A percentile compares a stretch with the other conserved stretches of the same genome.
These are phyloP conservation scores for Plectrocnemia conspersa DNA, from an alignment of 1,140 invertebrate genomes.

Conservation along the genomic window DNA sequence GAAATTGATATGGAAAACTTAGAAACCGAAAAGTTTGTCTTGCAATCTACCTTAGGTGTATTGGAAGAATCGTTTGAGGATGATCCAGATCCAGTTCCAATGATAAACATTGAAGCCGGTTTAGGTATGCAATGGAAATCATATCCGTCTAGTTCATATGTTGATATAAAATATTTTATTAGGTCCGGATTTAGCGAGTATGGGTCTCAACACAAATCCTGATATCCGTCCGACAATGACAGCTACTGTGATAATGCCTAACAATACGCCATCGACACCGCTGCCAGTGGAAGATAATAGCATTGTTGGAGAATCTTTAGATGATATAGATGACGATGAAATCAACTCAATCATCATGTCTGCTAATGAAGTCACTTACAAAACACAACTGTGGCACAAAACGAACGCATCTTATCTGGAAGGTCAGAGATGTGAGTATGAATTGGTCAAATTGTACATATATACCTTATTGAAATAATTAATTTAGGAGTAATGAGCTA, in stretches of 20 bases:
- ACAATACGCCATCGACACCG: background rate
- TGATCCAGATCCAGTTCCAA: conserved; percentile 18
- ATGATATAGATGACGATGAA: conserved; percentile 83
- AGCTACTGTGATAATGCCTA: background rate
- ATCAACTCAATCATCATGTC: conserved; percentile 83
- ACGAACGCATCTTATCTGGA: conserved; percentile 79
- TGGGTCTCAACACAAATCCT: conserved; percentile 25
- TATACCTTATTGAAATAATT: conserved; percentile 16
- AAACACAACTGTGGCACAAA: conserved; percentile 78
- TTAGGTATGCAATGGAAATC: conserved; percentile 12
- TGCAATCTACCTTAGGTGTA: conserved; percentile 25
- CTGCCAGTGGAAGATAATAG: conserved; percentile 29
- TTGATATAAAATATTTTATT: conserved; percentile 1
- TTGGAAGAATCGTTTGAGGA: conserved; percentile 26
- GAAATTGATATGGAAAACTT: conserved; percentile 16
- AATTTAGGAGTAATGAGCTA: background rate
- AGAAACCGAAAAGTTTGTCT: conserved; percentile 26
- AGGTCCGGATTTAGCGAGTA: conserved; percentile 30
- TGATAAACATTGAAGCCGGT: conserved; percentile 8
- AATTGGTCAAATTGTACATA: conserved; percentile 22
- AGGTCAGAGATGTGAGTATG: conserved; percentile 67
- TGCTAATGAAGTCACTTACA: conserved; percentile 70
- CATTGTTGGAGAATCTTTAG: conserved; percentile 68
- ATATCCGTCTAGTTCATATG: background rate
- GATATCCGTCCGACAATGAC: background rate